Conservation (phyloP, 2,888 invertebrate species). For the Sclerodermus sp. region DNA sequence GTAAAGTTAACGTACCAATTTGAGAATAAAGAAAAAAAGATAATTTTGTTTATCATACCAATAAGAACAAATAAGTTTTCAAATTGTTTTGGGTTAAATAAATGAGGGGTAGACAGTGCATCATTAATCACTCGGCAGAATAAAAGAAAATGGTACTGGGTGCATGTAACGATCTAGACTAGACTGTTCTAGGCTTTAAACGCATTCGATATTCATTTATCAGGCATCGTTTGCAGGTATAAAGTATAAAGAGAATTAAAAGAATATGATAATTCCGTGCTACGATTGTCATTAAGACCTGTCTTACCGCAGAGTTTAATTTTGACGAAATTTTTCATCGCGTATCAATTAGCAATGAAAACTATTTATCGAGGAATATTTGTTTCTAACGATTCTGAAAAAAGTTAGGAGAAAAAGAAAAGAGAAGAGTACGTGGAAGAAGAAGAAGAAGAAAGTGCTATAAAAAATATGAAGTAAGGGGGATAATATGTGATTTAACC, state of each 20-base stretch:
- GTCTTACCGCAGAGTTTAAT: too few species aligned
- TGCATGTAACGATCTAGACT: not conserved
- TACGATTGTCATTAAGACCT: too few species aligned
- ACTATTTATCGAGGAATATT: not conserved
- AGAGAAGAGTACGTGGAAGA: not conserved
- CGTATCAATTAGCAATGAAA: not conserved
- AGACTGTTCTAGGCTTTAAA: not conserved
- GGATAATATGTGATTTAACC: not conserved
- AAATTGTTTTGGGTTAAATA: constrained; percentile 27
- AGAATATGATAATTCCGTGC: too few species aligned
- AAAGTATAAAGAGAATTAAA: too few species aligned
- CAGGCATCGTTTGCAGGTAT: constrained; percentile 40
- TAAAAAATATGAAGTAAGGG: not conserved
- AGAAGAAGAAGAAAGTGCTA: not conserved
- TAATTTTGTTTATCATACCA: constrained; percentile 1
- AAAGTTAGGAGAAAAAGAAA: too few species aligned
- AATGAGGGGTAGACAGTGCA: constrained; percentile 28
- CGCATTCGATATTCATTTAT: constrained; percentile 36
- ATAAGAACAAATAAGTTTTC: constrained; percentile 5
- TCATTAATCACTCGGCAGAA: constrained; percentile 41
- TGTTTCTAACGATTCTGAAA: too few species aligned
- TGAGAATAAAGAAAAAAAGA: not conserved
- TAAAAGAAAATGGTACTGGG: constrained; percentile 1
- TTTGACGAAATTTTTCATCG: too few species aligned
- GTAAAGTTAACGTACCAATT: not conserved